phyloP scores from a whole-genome alignment of 1,140 invertebrate genomes.

The Aphaenogaster floridana region DNA sequence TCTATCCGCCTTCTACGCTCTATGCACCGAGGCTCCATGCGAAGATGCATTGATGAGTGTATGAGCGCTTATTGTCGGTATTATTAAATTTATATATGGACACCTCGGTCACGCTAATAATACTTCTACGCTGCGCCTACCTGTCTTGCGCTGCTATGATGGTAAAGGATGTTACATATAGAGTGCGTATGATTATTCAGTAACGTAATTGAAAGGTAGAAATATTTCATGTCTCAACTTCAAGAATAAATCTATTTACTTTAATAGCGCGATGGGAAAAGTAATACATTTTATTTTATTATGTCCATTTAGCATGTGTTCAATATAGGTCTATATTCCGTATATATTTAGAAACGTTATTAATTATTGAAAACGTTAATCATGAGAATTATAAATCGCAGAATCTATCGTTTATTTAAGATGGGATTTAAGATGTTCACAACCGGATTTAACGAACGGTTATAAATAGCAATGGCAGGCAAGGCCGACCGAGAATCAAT shows the following conservation, averaged over 20 bases:
- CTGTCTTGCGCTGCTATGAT: not conserved
- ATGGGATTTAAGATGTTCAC: not conserved
- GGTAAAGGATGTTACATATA: conserved; percentile 15
- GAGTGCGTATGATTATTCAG: not conserved
- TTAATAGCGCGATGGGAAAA: not conserved
- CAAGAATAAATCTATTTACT: not conserved
- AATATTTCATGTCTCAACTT: not conserved
- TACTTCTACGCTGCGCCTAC: not conserved
- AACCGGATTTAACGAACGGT: not conserved
- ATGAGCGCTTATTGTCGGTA: conserved; percentile 33
- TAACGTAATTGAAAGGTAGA: not conserved
- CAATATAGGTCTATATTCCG: not conserved
- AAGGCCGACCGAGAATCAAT: conserved; percentile 10
- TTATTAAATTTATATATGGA: conserved; percentile 35
- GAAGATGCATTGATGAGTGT: conserved; percentile 32
- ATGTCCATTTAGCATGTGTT: not conserved
- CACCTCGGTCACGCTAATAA: conserved; percentile 35
- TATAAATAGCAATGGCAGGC: conserved; percentile 39
- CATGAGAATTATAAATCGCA: conserved; percentile 11
- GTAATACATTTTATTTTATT: not conserved
- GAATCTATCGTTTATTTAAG: not conserved
- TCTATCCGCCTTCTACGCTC: conserved; percentile 22
- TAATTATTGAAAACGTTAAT: not conserved
- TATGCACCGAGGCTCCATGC: conserved; percentile 3
- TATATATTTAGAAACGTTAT: not conserved